phyloP scores from a whole-genome alignment of 1,140 invertebrate species.

The Hydropsyche tenuis region DNA sequence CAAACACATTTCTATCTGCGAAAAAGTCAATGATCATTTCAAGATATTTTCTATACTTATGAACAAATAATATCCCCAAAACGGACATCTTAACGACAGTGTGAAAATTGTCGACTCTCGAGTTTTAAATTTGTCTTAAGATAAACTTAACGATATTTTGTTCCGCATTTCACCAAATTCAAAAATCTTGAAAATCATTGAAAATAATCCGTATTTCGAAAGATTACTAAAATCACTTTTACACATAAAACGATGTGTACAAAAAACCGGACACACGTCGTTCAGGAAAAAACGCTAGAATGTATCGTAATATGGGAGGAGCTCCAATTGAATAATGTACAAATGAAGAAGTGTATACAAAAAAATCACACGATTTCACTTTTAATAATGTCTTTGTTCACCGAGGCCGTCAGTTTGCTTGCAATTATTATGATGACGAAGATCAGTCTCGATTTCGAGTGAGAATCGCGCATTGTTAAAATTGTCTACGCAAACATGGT shows the following conservation, averaged over 20 bases:
- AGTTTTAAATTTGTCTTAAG: background rate
- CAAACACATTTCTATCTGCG: too few species aligned
- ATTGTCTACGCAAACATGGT: background rate
- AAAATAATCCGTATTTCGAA: background rate
- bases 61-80: background rate
- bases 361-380: slow-evolving; percentile 49
- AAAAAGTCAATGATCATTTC: too few species aligned
- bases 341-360: slow-evolving; percentile 37
- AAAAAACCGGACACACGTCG: background rate
- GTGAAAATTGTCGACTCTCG: background rate
- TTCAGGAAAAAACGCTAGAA: background rate
- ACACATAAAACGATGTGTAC: background rate
- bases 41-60: background rate
- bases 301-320: background rate
- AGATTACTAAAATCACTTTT: background rate
- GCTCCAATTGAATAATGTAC: slow-evolving; percentile 22
- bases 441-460: slow-evolving; percentile 25
- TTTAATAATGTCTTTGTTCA: slow-evolving; percentile 46
- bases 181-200: background rate
- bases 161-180: background rate
- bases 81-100: background rate
- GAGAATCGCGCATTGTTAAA: slow-evolving; percentile 16
- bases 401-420: slow-evolving; percentile 4
- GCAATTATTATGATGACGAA: background rate
- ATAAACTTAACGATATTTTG: background rate